Percentiles rank a stretch among this genome's conserved stretches.
Evolutionary conservation across 2,888 invertebrate species (phyloP).

Genomic region (Agrochola circellaris): DNA sequence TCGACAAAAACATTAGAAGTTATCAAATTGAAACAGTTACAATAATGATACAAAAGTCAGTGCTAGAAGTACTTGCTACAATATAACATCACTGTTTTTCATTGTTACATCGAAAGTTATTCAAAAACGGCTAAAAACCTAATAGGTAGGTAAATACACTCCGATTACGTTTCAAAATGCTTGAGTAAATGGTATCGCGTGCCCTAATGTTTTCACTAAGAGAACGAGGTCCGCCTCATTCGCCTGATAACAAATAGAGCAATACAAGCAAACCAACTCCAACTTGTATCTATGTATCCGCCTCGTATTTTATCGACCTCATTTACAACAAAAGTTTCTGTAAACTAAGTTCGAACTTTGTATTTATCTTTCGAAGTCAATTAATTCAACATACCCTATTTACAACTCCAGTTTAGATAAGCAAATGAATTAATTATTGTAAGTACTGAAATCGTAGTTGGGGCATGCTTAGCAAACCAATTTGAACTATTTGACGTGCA

Average conservation of each 20-base stretch:
- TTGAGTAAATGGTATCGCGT: conserved; percentile 53
- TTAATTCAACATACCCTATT: conserved; percentile 41
- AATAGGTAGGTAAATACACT: conserved; percentile 1
- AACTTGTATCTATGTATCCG: conserved; percentile 52
- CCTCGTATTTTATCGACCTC: conserved; percentile 46
- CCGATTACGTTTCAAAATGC: conserved; percentile 32
- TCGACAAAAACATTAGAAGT: not conserved
- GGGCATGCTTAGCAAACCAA: conserved; percentile 25
- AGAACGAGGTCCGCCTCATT: conserved; percentile 53
- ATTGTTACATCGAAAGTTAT: not conserved
- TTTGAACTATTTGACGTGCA: conserved; percentile 22
- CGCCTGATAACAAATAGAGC: conserved; percentile 54
- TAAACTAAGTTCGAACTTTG: conserved; percentile 41
- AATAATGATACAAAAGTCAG: not conserved
- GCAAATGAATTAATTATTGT: conserved; percentile 31
- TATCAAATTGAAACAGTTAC: no score
- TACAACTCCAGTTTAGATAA: conserved; percentile 33
- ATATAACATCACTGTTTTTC: not conserved
- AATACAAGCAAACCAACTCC: conserved; percentile 51
- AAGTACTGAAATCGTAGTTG: conserved; percentile 21
- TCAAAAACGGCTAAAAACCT: not conserved
- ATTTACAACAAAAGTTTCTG: conserved; percentile 54
- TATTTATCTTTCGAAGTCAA: conserved; percentile 53
- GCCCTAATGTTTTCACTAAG: conserved; percentile 49
- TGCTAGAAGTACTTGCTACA: not conserved